A percentile compares a stretch with the other conserved stretches of the same genome.
Evolutionary conservation across 2,113 vertebrate species (phyloP).

Genomic region (Neodon shergylaensis): DNA sequence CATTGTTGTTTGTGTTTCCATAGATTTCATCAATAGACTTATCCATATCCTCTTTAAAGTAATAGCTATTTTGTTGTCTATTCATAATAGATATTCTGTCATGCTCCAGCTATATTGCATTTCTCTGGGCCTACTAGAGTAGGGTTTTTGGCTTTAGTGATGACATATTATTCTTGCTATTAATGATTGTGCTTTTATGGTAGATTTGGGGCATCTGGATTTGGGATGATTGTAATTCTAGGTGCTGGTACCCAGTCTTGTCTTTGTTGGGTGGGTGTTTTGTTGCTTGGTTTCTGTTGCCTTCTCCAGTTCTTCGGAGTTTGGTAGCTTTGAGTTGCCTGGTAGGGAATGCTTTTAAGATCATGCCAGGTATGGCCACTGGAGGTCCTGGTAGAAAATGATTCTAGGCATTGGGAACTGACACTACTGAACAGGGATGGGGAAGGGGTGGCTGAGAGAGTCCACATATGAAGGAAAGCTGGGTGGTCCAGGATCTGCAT

Average conservation of each 20-base stretch:
- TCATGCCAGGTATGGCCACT: neutral
- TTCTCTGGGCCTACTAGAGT: neutral
- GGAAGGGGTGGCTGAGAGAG: neutral
- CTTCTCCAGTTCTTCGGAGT: neutral
- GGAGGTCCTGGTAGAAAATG: neutral
- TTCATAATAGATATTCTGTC: neutral
- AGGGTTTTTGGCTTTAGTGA: neutral
- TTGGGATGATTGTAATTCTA: neutral
- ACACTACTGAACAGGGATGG: neutral
- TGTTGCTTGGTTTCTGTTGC: neutral
- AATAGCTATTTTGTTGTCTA: no score
- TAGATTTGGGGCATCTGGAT: neutral
- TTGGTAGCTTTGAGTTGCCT: neutral
- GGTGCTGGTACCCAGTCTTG: neutral
- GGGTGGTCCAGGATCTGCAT: neutral
- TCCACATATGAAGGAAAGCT: neutral
- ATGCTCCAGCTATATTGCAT: neutral
- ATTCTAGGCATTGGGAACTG: neutral
- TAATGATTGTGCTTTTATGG: neutral
- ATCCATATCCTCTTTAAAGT: neutral
- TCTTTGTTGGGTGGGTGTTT: neutral
- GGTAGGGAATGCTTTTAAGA: neutral
- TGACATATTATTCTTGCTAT: neutral
- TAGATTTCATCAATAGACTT: neutral
- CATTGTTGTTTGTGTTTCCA: neutral